phyloP scores from a whole-genome alignment of 2,113 vertebrate species.

The Anolis carolinensis region DNA sequence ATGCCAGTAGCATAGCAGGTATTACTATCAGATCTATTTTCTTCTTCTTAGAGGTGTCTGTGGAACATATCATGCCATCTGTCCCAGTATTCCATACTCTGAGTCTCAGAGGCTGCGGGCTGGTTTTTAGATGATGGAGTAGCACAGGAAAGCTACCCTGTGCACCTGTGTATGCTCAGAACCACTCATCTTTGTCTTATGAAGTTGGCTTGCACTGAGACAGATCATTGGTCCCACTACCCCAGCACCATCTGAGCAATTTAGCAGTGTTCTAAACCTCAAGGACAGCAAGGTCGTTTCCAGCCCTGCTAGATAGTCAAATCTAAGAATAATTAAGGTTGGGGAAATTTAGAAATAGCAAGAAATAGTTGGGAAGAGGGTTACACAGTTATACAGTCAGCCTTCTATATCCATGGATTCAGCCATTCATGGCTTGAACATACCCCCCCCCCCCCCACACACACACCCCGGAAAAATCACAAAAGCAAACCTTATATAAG shows the following conservation, averaged over 20 bases:
- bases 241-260: neutral
- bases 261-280: neutral
- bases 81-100: neutral
- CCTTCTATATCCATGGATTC: no score
- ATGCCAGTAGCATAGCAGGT: slow-evolving; percentile 31
- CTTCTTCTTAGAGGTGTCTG: neutral
- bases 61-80: neutral
- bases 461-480: no score
- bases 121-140: neutral
- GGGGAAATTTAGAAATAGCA: no score
- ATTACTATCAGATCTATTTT: slow-evolving; percentile 28
- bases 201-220: neutral
- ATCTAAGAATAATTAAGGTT: no score
- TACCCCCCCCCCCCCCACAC: no score
- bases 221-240: neutral
- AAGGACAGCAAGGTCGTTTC: neutral
- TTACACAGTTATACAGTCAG: no score
- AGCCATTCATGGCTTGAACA: no score
- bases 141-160: no score
- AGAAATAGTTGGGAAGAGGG: no score
- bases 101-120: no score
- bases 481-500: no score
- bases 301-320: no score
- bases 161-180: neutral
- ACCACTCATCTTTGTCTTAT: neutral